Conservation (phyloP, 2,888 invertebrate species). For the Enchytraeus crypticus region DNA sequence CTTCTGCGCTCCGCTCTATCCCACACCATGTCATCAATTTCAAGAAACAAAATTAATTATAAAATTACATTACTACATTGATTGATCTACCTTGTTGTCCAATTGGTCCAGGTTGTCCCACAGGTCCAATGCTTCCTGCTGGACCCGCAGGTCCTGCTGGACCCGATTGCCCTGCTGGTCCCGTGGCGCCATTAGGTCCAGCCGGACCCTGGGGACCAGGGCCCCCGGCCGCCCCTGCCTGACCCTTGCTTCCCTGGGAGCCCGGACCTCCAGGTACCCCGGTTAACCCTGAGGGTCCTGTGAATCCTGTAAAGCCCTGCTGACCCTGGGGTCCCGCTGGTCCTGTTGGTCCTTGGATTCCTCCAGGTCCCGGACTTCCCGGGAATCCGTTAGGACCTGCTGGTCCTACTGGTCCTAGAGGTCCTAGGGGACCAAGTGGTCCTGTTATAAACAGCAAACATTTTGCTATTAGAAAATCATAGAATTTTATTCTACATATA, state of each 20-base stretch:
- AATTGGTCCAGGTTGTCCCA: slow-evolving; percentile 14
- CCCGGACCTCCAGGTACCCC: slow-evolving; percentile 25
- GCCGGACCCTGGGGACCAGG: slow-evolving; percentile 18
- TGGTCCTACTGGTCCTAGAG: slow-evolving; percentile 6
- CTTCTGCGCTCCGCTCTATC: too few relatives aligned
- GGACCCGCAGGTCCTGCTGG: not conserved
- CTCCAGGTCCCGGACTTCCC: slow-evolving; percentile 4
- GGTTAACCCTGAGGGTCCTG: slow-evolving; percentile 7
- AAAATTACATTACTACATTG: not conserved
- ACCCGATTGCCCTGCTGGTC: too few relatives aligned
- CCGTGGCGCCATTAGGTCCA: slow-evolving; percentile 9
- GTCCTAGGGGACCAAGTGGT: not conserved
- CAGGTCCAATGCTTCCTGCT: slow-evolving; percentile 10
- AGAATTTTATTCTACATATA: too few relatives aligned
- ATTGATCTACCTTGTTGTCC: slow-evolving; percentile 12
- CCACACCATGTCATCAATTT: too few relatives aligned
- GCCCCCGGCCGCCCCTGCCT: slow-evolving; percentile 7
- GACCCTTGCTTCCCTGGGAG: slow-evolving; percentile 14
- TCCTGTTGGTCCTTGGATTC: slow-evolving; percentile 8
- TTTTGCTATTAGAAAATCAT: too few relatives aligned
- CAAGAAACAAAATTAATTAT: not conserved
- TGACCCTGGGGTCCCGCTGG: slow-evolving; percentile 13
- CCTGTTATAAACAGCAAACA: too few relatives aligned
- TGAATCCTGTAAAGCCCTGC: slow-evolving; percentile 13
- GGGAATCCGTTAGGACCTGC: slow-evolving; percentile 13